Conservation (phyloP, 2,113 vertebrate species). For the Trogon melanurus region DNA sequence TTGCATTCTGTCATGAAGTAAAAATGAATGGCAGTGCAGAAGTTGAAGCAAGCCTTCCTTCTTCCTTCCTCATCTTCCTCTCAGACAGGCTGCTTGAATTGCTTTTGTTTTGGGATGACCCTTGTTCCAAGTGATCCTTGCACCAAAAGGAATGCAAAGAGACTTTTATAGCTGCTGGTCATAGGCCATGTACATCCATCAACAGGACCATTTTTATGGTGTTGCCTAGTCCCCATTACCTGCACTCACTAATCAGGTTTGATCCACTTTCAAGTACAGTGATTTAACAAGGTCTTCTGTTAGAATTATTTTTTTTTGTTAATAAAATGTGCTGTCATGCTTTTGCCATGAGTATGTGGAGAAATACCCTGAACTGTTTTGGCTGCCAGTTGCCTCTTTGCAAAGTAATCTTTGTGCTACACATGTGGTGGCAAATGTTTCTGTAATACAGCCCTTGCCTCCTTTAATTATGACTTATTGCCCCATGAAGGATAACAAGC, state of each 20-base stretch:
- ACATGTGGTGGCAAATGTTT: background rate
- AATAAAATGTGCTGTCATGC: background rate
- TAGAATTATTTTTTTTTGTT: background rate
- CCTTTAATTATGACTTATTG: background rate
- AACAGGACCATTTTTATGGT: background rate
- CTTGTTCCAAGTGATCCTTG: background rate
- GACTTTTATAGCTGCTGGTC: background rate
- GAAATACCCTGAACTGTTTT: background rate
- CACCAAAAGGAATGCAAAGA: background rate
- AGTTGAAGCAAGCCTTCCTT: background rate
- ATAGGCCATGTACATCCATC: background rate
- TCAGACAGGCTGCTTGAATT: background rate
- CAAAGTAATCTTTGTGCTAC: background rate
- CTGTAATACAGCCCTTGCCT: background rate
- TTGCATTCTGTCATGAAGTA: background rate
- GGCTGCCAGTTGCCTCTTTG: background rate
- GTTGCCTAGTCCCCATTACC: background rate
- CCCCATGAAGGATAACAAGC: background rate
- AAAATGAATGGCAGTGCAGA: background rate
- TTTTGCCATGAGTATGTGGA: background rate
- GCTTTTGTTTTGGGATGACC: background rate
- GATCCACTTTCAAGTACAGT: background rate
- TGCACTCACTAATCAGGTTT: background rate
- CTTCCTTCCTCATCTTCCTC: constrained; percentile 9
- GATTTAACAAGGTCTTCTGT: background rate